These are phyloP conservation scores for Noturus placidus DNA, from an alignment of 2,113 vertebrate species.

Conservation along the genomic window DNA sequence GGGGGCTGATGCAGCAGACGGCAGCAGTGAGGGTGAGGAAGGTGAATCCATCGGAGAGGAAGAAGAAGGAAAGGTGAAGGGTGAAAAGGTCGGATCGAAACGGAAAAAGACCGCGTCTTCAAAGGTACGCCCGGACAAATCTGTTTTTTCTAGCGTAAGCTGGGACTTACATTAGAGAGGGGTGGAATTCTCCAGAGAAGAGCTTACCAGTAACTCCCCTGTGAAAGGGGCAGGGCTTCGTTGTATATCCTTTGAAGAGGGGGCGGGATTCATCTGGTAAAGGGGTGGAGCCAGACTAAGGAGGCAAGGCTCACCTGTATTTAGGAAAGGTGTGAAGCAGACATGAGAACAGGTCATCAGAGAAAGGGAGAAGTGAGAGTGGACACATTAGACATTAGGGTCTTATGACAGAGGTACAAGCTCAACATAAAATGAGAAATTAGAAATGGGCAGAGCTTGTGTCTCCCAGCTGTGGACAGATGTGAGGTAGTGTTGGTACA, in stretches of 20 bases:
- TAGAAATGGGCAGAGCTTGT: not conserved
- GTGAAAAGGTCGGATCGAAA: conserved; percentile 87
- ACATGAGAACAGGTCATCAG: not conserved
- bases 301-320: not conserved
- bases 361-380: not conserved
- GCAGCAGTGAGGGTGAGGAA: conserved; percentile 91
- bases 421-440: not conserved
- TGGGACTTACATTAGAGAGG: not conserved
- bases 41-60: conserved; percentile 86
- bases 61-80: conserved; percentile 86
- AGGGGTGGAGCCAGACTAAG: not conserved
- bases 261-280: not conserved
- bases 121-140: conserved; percentile 74
- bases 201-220: not conserved
- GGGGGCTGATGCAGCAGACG: conserved; percentile 86
- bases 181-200: not conserved
- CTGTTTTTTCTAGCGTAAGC: not conserved
- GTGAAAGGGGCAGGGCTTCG: not conserved
- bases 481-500: not conserved
- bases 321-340: not conserved
- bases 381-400: no score
- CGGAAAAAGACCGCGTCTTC: conserved; percentile 88
- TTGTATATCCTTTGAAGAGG: not conserved
- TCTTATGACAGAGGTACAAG: not conserved
- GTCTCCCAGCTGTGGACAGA: not conserved